Evolutionary conservation across 2,888 invertebrate species (phyloP).

Genomic region (Euplexia lucipara): DNA sequence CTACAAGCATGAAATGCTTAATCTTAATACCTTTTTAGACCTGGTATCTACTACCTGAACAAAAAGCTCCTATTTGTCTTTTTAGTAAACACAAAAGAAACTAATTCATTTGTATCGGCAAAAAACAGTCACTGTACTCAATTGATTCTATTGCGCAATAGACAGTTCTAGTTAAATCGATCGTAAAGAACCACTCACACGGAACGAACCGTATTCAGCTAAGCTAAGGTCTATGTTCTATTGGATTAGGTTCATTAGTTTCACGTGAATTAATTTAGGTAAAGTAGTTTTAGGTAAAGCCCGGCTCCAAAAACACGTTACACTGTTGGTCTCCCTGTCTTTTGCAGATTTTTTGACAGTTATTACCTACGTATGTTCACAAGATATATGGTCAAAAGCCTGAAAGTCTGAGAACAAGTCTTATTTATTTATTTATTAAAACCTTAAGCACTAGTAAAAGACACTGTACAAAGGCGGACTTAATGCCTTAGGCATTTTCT

Average conservation of each 20-base stretch:
- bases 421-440: no score
- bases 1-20: no score
- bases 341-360: no score
- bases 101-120: conserved; percentile 22
- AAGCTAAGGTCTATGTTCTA: conserved; percentile 36
- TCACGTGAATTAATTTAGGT: conserved; percentile 20
- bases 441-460: no score
- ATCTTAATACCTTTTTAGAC: no score
- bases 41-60: background rate
- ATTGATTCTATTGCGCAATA: conserved; percentile 35
- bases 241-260: conserved; percentile 29
- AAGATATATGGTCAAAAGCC: no score
- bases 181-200: conserved; percentile 46
- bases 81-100: background rate
- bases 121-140: conserved; percentile 36
- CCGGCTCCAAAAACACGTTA: no score
- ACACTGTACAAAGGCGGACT: no score
- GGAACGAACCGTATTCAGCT: conserved; percentile 48
- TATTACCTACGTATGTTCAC: no score
- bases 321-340: no score
- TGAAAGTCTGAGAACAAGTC: no score
- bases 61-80: background rate
- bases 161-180: conserved; percentile 48
- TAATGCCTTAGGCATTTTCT: no score
- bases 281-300: conserved; percentile 24